Evolutionary conservation across 2,113 vertebrate genomes (phyloP).

Genomic region (Clinocottus analis): DNA sequence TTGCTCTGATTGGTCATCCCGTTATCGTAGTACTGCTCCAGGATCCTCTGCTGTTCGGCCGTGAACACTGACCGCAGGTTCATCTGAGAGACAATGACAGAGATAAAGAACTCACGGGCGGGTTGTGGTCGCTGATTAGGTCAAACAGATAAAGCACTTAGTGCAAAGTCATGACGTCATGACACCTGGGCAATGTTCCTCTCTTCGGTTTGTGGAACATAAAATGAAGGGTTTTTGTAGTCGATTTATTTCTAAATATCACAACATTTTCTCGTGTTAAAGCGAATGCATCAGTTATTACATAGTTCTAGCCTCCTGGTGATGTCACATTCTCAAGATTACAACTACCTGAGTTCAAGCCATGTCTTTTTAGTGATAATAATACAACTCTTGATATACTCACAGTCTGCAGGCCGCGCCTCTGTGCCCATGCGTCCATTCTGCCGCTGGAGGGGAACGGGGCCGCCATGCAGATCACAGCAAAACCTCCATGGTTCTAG

Average conservation of each 20-base stretch:
- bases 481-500: conserved; percentile 64
- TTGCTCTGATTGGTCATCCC: conserved; percentile 99
- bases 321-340: not conserved
- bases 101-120: not conserved
- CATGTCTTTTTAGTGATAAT: no score
- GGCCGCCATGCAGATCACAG: conserved; percentile 72
- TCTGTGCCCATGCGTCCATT: conserved; percentile 85
- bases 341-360: not conserved
- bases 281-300: not conserved
- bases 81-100: conserved; percentile 85
- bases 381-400: conserved; percentile 54
- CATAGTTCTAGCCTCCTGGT: not conserved
- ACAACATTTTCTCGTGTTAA: not conserved
- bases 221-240: not conserved
- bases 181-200: not conserved
- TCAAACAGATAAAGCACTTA: not conserved
- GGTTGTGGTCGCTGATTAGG: not conserved
- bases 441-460: conserved; percentile 73
- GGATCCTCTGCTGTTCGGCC: conserved; percentile 95
- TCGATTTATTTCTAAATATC: not conserved
- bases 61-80: conserved; percentile 99
- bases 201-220: not conserved
- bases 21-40: conserved; percentile 98
- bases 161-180: not conserved
- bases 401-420: conserved; percentile 82